Evolutionary conservation across 2,888 invertebrate genomes (phyloP), one percentile per base, ranked within the genome.

Genomic region (Habrosyne pyritoides): DNA sequence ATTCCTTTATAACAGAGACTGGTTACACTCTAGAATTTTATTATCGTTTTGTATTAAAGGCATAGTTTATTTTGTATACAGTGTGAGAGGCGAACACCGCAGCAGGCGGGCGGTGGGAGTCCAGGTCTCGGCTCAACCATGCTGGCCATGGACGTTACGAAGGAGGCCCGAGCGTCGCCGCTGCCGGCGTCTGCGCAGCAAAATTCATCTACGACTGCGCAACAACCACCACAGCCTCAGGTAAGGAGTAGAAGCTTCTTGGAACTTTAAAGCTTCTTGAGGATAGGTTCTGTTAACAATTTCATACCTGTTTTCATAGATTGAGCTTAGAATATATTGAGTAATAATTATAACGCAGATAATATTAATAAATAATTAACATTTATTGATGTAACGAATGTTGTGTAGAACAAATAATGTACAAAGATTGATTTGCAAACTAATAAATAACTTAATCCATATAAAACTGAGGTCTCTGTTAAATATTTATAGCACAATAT

Each of bases 131-230:
- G 82, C 68, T 70, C 80, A 46, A 86, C 90, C 58, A 88, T 92
- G 95, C 95, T 97, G 95, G 97, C 96, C 93, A 97, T 97, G 97
- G 97, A 97, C 93, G 96, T 97, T 84, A 95, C 95, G 84, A 97
- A 97, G 93, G 95, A 96, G 78, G 86, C 89, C 64, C 87, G 91
- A 52, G 88, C 90, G 51, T 91, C 90, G 53, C 92, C 91, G 36
- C 75, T 90, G 69, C 89, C 91, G 5, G 79, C 86, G 55, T 73
- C 81, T 46, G 81, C 86, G 60, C 89, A 87, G 75, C 66, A 81
- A 10, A 65, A 86, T 36, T 63, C 79, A 12, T 62, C 82, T 3
- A 62, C 81, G 18, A 69, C 80, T 2, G 63, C 83, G 36, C 83
- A 83, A 56, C 86, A 68, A 63, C 85, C 80, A 12, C 83, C 82